phyloP scores from a whole-genome alignment of 2,797 vertebrate genomes.

The Pangasius sanitwongsei region DNA sequence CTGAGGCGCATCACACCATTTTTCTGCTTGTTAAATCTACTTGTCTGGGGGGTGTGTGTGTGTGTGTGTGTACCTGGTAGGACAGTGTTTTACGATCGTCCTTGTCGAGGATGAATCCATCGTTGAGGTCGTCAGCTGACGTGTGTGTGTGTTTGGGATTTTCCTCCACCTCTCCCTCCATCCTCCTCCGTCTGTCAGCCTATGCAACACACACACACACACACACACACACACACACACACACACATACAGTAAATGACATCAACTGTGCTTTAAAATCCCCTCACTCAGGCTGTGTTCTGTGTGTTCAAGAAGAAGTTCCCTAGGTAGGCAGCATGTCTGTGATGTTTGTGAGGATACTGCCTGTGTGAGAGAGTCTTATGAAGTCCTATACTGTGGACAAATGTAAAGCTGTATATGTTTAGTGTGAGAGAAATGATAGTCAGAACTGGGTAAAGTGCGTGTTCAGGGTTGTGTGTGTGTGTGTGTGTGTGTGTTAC shows the following conservation, averaged over 20 bases:
- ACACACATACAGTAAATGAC: neutral
- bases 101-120: constrained; percentile 88
- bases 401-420: neutral
- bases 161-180: constrained; percentile 80
- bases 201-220: constrained; percentile 59
- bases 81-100: constrained; percentile 82
- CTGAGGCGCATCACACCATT: neutral
- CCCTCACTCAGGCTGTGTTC: neutral
- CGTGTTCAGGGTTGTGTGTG: neutral
- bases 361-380: neutral
- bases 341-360: neutral
- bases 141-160: constrained; percentile 66
- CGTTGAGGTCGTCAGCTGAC: constrained; percentile 92
- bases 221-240: neutral
- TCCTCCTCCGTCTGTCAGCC: constrained; percentile 88
- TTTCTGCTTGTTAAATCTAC: neutral
- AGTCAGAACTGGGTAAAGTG: neutral
- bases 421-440: neutral
- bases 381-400: neutral
- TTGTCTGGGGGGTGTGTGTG: neutral
- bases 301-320: neutral
- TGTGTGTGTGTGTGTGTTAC: constrained; percentile 64
- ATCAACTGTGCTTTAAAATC: neutral
- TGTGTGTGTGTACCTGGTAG: constrained; percentile 77
- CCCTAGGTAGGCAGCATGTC: neutral